A percentile compares a stretch with the other conserved stretches of the same genome.
phyloP scores from a whole-genome alignment of 2,888 invertebrate species.

The Philonicus albiceps region DNA sequence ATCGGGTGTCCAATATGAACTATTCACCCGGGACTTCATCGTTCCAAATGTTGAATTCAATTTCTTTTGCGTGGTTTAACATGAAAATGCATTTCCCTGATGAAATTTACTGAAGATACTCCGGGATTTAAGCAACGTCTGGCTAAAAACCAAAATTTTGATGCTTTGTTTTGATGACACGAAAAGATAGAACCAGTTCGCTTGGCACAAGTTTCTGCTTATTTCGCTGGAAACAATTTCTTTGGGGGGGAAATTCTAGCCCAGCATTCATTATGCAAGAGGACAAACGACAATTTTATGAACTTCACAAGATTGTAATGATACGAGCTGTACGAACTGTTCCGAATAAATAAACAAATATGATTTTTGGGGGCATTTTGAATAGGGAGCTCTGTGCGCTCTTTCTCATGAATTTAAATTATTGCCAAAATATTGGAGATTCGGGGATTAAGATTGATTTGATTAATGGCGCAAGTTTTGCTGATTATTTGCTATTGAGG shows the following conservation, averaged over 20 bases:
- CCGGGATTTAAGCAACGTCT: slow-evolving; percentile 11
- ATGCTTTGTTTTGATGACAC: slow-evolving; percentile 48
- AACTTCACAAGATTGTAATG: slow-evolving; percentile 30
- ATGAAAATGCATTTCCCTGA: slow-evolving; percentile 39
- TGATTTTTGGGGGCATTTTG: not conserved
- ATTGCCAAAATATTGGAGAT: not conserved
- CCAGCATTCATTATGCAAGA: slow-evolving; percentile 36
- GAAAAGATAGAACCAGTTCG: slow-evolving; percentile 43
- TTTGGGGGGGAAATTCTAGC: slow-evolving; percentile 16
- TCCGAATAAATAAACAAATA: slow-evolving; percentile 31
- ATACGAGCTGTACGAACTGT: slow-evolving; percentile 5
- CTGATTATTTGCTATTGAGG: not conserved
- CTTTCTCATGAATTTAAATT: slow-evolving; percentile 5
- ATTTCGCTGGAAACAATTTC: slow-evolving; percentile 43
- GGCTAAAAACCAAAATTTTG: slow-evolving; percentile 42
- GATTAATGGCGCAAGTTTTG: not conserved
- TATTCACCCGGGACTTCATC: slow-evolving; percentile 30
- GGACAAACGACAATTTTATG: slow-evolving; percentile 42
- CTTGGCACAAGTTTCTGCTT: slow-evolving; percentile 46
- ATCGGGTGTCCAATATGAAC: slow-evolving; percentile 39
- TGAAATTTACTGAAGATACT: slow-evolving; percentile 22
- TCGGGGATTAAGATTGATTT: not conserved
- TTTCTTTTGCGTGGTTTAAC: slow-evolving; percentile 41
- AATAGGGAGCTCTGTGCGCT: not conserved
- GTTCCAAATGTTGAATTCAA: slow-evolving; percentile 41